Percentiles rank a stretch among this genome's conserved stretches.
These are phyloP conservation scores for Tyrannus savana DNA, from an alignment of 2,113 vertebrate genomes.

Conservation along the genomic window DNA sequence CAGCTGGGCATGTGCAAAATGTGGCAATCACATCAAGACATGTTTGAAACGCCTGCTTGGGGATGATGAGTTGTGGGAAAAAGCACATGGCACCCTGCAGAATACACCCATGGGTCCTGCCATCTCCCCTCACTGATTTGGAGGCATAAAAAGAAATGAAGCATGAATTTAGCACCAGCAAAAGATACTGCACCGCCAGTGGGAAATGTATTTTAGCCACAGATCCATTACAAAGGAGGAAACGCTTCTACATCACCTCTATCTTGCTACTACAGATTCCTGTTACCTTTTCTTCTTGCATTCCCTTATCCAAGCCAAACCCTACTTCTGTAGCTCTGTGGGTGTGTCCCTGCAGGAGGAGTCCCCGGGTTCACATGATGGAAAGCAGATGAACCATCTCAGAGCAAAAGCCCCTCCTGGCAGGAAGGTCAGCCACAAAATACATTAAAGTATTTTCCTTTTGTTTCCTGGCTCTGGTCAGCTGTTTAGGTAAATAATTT, in stretches of 20 bases:
- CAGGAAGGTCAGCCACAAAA: background rate
- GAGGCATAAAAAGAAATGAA: background rate
- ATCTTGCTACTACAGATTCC: background rate
- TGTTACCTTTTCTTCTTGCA: background rate
- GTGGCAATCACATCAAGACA: background rate
- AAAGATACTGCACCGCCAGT: background rate
- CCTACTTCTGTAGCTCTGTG: background rate
- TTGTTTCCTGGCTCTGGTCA: background rate
- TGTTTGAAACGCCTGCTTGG: background rate
- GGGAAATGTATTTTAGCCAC: background rate
- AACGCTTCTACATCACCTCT: background rate
- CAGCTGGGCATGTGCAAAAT: background rate
- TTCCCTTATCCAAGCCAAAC: background rate
- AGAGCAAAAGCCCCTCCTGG: background rate
- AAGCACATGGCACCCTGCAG: background rate
- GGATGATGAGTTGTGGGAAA: background rate
- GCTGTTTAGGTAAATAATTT: background rate
- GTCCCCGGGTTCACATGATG: rapidly evolving
- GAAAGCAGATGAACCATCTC: background rate
- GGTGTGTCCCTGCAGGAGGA: background rate
- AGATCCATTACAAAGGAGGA: background rate
- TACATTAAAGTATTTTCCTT: background rate
- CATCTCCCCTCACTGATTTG: background rate
- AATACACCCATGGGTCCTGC: background rate
- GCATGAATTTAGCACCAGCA: background rate